phyloP scores from a whole-genome alignment of 1,140 invertebrate species.

The Tetraneura akinire region DNA sequence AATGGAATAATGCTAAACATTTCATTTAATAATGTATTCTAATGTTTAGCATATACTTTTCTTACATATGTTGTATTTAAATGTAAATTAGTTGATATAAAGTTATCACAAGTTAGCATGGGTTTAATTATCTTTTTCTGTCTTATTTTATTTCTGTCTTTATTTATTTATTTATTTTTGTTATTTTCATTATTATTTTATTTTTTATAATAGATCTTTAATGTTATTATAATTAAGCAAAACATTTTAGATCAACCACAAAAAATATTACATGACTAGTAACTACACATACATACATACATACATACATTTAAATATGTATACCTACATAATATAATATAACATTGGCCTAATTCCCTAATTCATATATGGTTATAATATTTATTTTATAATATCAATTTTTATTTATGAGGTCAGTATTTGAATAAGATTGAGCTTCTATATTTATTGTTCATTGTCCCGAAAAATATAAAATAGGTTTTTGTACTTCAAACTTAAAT shows the following conservation, averaged over 20 bases:
- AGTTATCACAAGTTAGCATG: neutral
- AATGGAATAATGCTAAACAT: neutral
- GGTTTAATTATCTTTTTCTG: constrained; percentile 18
- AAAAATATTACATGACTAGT: no score
- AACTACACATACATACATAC: neutral
- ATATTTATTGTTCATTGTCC: neutral
- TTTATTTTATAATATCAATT: no score
- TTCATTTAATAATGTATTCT: neutral
- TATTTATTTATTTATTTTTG: neutral
- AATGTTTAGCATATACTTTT: constrained; percentile 25
- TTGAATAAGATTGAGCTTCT: no score
- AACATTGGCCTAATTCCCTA: neutral
- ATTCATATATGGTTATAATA: neutral
- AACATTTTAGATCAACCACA: neutral
- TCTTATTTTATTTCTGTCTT: neutral
- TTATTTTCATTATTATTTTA: neutral
- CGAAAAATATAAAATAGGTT: neutral
- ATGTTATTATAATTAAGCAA: neutral
- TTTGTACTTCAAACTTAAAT: neutral
- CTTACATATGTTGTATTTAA: neutral
- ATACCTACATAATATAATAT: no score
- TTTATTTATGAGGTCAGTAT: no score
- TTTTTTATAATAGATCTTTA: neutral
- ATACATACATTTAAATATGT: no score
- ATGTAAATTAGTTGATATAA: constrained; percentile 21